phyloP scores from a whole-genome alignment of 2,797 vertebrate species.

The Schizopygopsis malacanthus region DNA sequence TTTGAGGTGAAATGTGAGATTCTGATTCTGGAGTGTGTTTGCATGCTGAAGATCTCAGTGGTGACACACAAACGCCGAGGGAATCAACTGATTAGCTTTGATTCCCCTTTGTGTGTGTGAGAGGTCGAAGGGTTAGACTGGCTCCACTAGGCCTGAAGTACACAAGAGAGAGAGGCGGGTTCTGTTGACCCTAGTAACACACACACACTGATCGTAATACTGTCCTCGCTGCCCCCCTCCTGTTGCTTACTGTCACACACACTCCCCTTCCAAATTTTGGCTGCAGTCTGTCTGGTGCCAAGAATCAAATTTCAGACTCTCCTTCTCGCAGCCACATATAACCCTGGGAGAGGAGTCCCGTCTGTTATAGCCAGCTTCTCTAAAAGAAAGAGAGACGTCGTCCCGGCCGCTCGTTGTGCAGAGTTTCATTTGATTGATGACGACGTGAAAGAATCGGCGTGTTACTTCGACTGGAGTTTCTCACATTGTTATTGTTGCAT shows the following conservation, averaged over 20 bases:
- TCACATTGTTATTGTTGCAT: neutral
- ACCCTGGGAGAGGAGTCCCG: slow-evolving; percentile 70
- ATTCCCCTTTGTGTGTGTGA: slow-evolving; percentile 51
- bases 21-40: slow-evolving; percentile 25
- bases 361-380: neutral
- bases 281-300: slow-evolving; percentile 93
- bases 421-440: neutral
- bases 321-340: slow-evolving; percentile 90
- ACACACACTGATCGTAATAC: slow-evolving; percentile 48
- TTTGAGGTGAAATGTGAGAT: neutral
- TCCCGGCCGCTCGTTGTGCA: neutral
- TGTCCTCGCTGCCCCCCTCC: slow-evolving; percentile 53
- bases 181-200: slow-evolving; percentile 55
- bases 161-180: slow-evolving; percentile 54
- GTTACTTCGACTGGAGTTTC: neutral
- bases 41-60: slow-evolving; percentile 50
- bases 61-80: slow-evolving; percentile 49
- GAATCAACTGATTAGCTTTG: slow-evolving; percentile 60
- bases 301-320: slow-evolving; percentile 91
- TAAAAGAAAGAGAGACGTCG: neutral
- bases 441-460: neutral
- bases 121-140: slow-evolving; percentile 49
- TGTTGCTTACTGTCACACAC: slow-evolving; percentile 77
- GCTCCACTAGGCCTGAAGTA: slow-evolving; percentile 54
- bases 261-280: slow-evolving; percentile 66